Conservation (phyloP, 2,797 vertebrate species). For the Clamator glandarius region DNA sequence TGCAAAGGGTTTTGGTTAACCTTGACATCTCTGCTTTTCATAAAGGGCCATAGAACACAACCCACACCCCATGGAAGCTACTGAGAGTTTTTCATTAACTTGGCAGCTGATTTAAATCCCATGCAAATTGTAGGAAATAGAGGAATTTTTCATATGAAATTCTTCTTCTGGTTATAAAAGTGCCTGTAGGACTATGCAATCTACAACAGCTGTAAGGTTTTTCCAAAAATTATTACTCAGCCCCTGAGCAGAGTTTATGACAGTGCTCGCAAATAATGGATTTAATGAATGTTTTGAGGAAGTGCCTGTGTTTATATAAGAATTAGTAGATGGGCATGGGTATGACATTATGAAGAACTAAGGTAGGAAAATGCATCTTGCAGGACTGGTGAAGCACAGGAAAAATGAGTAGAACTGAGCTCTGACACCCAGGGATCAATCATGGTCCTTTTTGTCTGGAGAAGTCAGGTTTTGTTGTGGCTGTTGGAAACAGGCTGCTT, state of each 20-base stretch:
- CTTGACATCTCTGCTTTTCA: neutral
- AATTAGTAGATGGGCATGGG: neutral
- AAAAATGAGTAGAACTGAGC: neutral
- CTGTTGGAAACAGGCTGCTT: neutral
- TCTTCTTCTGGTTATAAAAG: neutral
- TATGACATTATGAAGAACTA: neutral
- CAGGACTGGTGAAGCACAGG: neutral
- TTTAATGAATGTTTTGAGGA: slow-evolving; percentile 18
- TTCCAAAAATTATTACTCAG: neutral
- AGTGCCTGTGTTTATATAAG: slow-evolving; percentile 10
- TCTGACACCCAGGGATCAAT: neutral
- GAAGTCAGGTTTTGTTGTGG: neutral
- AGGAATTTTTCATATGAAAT: neutral
- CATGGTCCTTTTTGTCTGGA: neutral
- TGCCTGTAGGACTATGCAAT: neutral
- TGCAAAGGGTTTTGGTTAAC: neutral
- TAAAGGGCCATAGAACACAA: neutral
- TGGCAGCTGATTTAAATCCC: neutral
- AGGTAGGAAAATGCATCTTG: neutral
- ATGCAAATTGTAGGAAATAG: neutral
- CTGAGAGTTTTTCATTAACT: neutral
- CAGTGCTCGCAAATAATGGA: neutral
- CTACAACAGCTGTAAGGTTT: neutral
- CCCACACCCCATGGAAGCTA: neutral
- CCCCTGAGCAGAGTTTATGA: neutral